A percentile compares a stretch with the other conserved stretches of the same genome.
Conservation (phyloP, 2,888 invertebrate species). For the Elgonia sp. region DNA sequence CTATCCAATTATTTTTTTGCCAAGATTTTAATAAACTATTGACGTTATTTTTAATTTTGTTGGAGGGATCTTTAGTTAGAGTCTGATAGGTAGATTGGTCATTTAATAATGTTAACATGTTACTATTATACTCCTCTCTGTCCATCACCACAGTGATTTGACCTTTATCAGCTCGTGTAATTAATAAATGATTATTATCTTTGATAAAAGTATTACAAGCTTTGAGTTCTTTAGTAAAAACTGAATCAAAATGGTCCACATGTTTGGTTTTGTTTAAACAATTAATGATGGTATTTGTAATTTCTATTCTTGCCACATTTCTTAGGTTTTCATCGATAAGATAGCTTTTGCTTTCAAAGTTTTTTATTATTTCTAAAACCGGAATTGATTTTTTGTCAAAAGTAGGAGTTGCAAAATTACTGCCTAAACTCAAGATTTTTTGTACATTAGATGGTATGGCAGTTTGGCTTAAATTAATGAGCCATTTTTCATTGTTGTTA, state of each 20-base stretch:
- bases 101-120: constrained; percentile 34
- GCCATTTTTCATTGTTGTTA: too few relatives aligned
- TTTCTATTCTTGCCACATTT: constrained; percentile 16
- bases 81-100: constrained; percentile 7
- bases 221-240: too few relatives aligned
- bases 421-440: too few relatives aligned
- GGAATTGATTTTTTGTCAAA: constrained; percentile 24
- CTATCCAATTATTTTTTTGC: neutral
- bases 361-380: constrained; percentile 33
- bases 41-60: constrained; percentile 17
- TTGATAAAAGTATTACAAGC: constrained; percentile 18
- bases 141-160: constrained; percentile 44
- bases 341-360: constrained; percentile 35
- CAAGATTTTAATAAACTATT: too few relatives aligned
- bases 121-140: neutral
- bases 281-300: constrained; percentile 18
- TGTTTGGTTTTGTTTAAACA: constrained; percentile 24
- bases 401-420: too few relatives aligned
- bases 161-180: constrained; percentile 58
- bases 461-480: too few relatives aligned
- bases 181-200: constrained; percentile 40
- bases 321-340: constrained; percentile 3
- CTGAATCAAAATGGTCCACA: too few relatives aligned
- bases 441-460: too few relatives aligned
- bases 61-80: constrained; percentile 4